Base-by-base conservation (phyloP, 2,797 vertebrate species). In the Neostethus bicornis region DNA sequence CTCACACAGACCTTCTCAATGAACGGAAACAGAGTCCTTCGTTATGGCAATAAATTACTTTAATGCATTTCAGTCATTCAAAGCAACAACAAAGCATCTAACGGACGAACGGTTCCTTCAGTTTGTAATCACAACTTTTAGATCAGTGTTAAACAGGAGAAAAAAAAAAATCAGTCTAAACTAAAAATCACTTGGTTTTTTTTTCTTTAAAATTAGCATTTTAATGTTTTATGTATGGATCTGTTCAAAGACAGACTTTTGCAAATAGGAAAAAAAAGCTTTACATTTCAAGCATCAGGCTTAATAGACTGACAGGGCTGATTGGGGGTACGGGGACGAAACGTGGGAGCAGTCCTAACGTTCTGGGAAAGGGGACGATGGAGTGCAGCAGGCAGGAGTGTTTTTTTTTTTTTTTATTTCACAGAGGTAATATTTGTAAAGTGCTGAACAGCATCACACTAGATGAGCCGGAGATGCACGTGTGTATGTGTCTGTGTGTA, bases 341-440 rank as follows among this genome's bases (percentile, higher is more conserved):
- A 55, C 38, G 16, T 42, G 16, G 44, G 66, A 42, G 28, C 3
- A 25, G 64, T 60, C 68, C 49, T 69, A 57, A 37, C 61, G 45
- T 7, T 44, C 49, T 41, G 25, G 13, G 35, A 57, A 35, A 41
- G 45, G 16, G 24, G 20, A 19, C 42, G 48, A 41, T 43, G 53
- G 31, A n/a, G 32, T 26, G 26, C 45, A 34, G 52, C 62, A 81
- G 80, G 72, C 56, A 80, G 77, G 81, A 80, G 58, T 68, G 26
- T 16, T 70, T 59, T 80, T 52, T 70, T 75, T n/a, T n/a, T n/a
- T n/a, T n/a, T n/a, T n/a, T n/a, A n/a, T n/a, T n/a, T n/a, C n/a
- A 77, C 71, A 84, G 77, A 88, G 80, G 86, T 87, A 86, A 84
- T 84, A 72, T 72, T 85, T 73, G 80, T 89, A 91, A 91, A 91